Conservation (phyloP, 2,797 vertebrate genomes). For the Melanotaenia maccullochi region DNA sequence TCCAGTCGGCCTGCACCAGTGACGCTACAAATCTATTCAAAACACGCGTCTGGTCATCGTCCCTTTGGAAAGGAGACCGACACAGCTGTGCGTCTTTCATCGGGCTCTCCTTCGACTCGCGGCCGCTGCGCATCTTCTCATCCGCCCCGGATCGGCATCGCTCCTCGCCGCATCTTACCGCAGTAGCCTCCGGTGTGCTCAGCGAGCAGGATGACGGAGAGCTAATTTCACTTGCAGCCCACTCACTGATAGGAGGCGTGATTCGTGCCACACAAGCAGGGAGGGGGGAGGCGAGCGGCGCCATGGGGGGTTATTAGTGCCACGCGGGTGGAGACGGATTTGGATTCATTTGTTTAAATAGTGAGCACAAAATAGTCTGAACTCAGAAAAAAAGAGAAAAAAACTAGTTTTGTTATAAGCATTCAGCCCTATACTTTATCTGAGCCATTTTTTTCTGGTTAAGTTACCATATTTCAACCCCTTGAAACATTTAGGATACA, state of each 20-base stretch:
- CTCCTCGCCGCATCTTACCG: conserved; percentile 76
- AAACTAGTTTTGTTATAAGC: neutral
- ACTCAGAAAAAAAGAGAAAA: no score
- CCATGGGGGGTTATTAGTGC: conserved; percentile 50
- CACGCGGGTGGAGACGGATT: neutral
- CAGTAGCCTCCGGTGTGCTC: conserved; percentile 71
- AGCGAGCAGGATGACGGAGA: conserved; percentile 70
- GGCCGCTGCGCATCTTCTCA: conserved; percentile 63
- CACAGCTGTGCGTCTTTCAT: neutral
- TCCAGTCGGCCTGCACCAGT: conserved; percentile 59
- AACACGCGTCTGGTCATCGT: neutral
- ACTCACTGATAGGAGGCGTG: conserved; percentile 62
- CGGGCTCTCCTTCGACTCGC: conserved; percentile 13
- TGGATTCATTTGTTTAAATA: no score
- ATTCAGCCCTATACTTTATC: neutral
- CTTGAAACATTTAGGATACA: no score
- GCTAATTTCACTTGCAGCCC: conserved; percentile 73
- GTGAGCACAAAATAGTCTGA: neutral
- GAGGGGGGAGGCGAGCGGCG: conserved; percentile 31
- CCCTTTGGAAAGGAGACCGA: conserved; percentile 15
- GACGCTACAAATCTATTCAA: conserved; percentile 24
- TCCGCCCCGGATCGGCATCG: conserved; percentile 38
- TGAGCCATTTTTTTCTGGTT: neutral
- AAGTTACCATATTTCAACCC: no score
- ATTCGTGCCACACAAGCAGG: conserved; percentile 47